Evolutionary conservation across 2,797 vertebrate species (phyloP).

Genomic region (Emydoidea blandingii): DNA sequence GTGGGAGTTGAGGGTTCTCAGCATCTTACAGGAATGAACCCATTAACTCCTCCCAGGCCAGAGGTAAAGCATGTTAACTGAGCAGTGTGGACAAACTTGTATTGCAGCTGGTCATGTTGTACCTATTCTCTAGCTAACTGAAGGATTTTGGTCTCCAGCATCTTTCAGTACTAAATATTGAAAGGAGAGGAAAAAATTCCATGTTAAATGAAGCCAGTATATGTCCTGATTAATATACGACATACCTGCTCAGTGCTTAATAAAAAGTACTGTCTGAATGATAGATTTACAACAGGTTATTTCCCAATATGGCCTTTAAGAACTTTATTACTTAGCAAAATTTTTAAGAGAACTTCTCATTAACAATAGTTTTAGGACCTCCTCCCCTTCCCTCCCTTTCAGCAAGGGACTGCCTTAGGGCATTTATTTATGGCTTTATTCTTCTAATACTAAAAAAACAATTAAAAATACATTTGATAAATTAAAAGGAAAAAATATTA

Average conservation of each 20-base stretch:
- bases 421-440: constrained; percentile 49
- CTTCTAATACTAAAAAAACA: constrained; percentile 10
- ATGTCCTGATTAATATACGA: not conserved
- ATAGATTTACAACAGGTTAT: constrained; percentile 12
- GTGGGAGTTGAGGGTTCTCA: not conserved
- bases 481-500: constrained; percentile 46
- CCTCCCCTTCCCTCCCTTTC: not conserved
- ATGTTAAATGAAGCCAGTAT: not conserved
- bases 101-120: not conserved
- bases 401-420: not conserved
- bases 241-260: not conserved
- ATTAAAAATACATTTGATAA: constrained; percentile 47
- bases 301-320: constrained; percentile 22
- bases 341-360: not conserved
- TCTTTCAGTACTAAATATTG: not conserved
- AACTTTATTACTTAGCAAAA: not conserved
- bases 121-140: not conserved
- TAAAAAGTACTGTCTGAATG: constrained; percentile 17
- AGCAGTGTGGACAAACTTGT: not conserved
- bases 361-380: not conserved
- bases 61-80: not conserved
- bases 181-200: not conserved
- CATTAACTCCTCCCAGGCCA: not conserved
- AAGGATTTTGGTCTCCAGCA: not conserved
- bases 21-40: not conserved